Base-by-base conservation (phyloP, 2,797 vertebrate genomes). In the Mormyrops boulengeri region DNA sequence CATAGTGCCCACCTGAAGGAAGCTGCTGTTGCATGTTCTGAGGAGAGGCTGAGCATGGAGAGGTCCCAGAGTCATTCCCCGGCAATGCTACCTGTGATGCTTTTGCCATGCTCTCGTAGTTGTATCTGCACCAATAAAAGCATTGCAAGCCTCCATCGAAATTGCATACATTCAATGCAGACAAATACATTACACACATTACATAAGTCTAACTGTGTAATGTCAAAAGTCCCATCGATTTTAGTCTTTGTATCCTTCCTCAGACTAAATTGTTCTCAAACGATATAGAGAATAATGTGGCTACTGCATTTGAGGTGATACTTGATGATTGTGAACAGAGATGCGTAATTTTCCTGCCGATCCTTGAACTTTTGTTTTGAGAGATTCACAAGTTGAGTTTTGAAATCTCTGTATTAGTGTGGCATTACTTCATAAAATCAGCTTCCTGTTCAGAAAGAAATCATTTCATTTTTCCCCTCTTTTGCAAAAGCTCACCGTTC, bases 401-500 rank as follows among this genome's bases (percentile, higher is more conserved):
- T 19, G 30, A 82, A 47, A 82, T 7, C 4, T 57, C 38, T 88
- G 26, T 50, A 84, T 11, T 80, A 66, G 4, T 86, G 55, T 57
- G 6, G 26, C 66, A 11, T 3, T 84, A 49, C 8, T 52, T 50
- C 34, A 14, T 82, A 49, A 52, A 88, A 22, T 50, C n/a, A 52
- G 66, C 14, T n/a, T 49, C 44, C 50, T 38, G 12, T 34, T 88
- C 30, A 52, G 34, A 53, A 30, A 88, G 41, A 53, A 22, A 14
- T 11, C 7, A 14, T 44, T 12, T 53, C 2, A 41, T 38, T 38
- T 60, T 66, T 44, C 41, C 41, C 17, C 11, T 53, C n/a, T 60
- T 60, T 19, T 57, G 53, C 1, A 34, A 55, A 3, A 53, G 93
- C 94, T 94, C 88, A 96, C 96, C 92, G 93, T 90, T 94, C 95